phyloP scores from a whole-genome alignment of 2,113 vertebrate species.

The Thamnophis sirtalis region DNA sequence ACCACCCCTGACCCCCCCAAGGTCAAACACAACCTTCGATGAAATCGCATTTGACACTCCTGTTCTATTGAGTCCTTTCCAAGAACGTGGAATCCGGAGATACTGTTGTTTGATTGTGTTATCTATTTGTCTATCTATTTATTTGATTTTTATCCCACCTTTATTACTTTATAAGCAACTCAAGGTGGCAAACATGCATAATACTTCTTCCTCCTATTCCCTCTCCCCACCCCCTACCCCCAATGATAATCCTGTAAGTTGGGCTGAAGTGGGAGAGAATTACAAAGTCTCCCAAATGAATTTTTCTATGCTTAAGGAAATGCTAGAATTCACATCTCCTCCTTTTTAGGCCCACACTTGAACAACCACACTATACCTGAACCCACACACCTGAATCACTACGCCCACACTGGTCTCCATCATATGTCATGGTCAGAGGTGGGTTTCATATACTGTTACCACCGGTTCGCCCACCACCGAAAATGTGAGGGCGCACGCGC shows the following conservation, averaged over 20 bases:
- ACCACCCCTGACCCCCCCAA: no score
- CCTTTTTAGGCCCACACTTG: background rate
- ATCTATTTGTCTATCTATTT: background rate
- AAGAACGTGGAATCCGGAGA: background rate
- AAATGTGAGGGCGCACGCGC: no score
- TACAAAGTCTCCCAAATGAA: background rate
- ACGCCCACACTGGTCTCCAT: background rate
- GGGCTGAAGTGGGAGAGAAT: background rate
- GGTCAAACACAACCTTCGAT: no score
- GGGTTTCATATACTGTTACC: no score
- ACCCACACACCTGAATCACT: background rate
- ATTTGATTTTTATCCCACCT: background rate
- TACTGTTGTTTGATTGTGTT: background rate
- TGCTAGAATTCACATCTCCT: background rate
- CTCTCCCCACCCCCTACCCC: rapidly evolving
- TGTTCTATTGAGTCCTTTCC: background rate
- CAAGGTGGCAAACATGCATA: background rate
- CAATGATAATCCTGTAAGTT: background rate
- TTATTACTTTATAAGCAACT: background rate
- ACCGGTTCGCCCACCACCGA: no score
- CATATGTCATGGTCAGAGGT: background rate
- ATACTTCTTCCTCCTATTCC: background rate
- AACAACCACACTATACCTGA: background rate
- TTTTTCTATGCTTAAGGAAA: background rate
- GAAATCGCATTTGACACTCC: no score